A percentile compares a stretch with the other conserved stretches of the same genome.
Evolutionary conservation across 1,140 invertebrate genomes (phyloP).

Genomic region (Bombus huntii): DNA sequence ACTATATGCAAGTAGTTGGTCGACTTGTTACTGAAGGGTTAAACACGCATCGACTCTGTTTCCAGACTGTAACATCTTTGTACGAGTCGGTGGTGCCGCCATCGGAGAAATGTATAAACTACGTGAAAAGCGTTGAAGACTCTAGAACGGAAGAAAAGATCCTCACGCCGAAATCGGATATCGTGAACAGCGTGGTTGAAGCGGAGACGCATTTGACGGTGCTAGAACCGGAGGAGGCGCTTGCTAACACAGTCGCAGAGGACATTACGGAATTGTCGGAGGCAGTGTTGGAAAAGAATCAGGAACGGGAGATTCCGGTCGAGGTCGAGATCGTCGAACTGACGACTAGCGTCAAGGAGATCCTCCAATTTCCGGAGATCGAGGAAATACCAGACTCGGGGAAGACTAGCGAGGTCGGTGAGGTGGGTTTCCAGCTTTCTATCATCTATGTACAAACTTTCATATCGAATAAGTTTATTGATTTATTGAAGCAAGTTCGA

Average conservation of each 20-base stretch:
- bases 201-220: constrained; percentile 62
- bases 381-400: constrained; percentile 77
- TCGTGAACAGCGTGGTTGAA: constrained; percentile 59
- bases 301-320: constrained; percentile 59
- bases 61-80: constrained; percentile 76
- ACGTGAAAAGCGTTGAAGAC: constrained; percentile 77
- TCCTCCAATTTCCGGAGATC: constrained; percentile 78
- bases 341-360: constrained; percentile 77
- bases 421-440: constrained; percentile 59
- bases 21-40: not conserved
- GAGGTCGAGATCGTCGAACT: constrained; percentile 79
- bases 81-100: constrained; percentile 75
- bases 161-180: constrained; percentile 57
- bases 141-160: constrained; percentile 66
- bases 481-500: too few species aligned
- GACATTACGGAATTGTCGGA: constrained; percentile 45
- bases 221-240: constrained; percentile 52
- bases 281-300: constrained; percentile 42
- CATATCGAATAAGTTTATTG: too few species aligned
- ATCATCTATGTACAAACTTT: too few species aligned
- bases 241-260: constrained; percentile 52
- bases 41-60: constrained; percentile 31
- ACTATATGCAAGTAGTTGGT: too few species aligned
- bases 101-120: constrained; percentile 80
- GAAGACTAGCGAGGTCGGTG: constrained; percentile 75